Evolutionary conservation across 64 coral and sea anemone genomes (phyloP), one percentile per base, ranked within the genome.

Genomic region (Astreopora myriophthalma): DNA sequence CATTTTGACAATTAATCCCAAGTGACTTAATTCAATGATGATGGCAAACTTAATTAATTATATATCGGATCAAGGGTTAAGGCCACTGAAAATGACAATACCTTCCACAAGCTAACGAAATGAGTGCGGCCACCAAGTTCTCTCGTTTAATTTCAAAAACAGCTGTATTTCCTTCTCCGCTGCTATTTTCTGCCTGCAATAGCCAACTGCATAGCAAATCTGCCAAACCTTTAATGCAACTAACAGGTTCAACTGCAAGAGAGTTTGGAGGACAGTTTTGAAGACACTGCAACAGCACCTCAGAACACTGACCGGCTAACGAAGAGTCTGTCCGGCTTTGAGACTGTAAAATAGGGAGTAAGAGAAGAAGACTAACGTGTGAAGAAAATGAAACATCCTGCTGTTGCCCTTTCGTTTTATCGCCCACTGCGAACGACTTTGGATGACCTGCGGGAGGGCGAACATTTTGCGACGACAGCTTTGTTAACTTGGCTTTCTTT

Each of bases 21-120:
- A n/a, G n/a, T n/a, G n/a, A n/a, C n/a, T n/a, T n/a, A n/a, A n/a
- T n/a, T n/a, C n/a, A n/a, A n/a, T n/a, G n/a, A n/a, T n/a, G n/a
- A n/a, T n/a, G n/a, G n/a, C n/a, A n/a, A n/a, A n/a, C n/a, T n/a
- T n/a, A n/a, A n/a, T n/a, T n/a, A n/a, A n/a, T n/a, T n/a, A n/a
- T n/a, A n/a, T n/a, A n/a, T n/a, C n/a, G n/a, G n/a, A n/a, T n/a
- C n/a, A n/a, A n/a, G n/a, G n/a, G n/a, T n/a, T n/a, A n/a, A n/a
- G n/a, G n/a, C n/a, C n/a, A n/a, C n/a, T n/a, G n/a, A n/a, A n/a
- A n/a, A n/a, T 1, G 51, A 46, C 40, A 28, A 23, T 86, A 95
- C 93, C 93, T 95, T 71, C 79, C 93, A 91, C 93, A 95, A 28
- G 93, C 93, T 76, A 95, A 44, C 35, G 93, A 71, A 35, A 91